Base-by-base conservation (phyloP, 2,888 invertebrate species). In the Agrochola litura region DNA sequence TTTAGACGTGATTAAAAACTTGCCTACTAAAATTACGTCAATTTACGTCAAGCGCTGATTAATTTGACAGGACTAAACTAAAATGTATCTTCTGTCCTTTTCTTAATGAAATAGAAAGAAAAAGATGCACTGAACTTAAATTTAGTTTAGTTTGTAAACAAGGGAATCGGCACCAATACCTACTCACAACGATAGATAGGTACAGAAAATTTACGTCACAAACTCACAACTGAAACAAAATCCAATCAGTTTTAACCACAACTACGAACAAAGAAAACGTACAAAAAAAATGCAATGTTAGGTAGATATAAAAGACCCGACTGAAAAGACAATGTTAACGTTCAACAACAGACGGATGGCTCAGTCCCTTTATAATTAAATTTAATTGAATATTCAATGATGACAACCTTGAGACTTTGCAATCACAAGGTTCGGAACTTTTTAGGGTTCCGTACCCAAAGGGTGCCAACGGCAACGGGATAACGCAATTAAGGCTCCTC, bases 351-450 rank as follows among this genome's bases (percentile, higher is more conserved):
- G 49, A 37, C 25, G 16, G 19, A 60, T 56, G 3, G 56, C 49
- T 46, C 25, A 66, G 65, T 37, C 19, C 30, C 30, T 71, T 77
- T 58, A 54, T 30, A 60, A n/a, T 30, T 69, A 6, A 63, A 43
- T 64, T 52, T 49, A 66, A 68, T 49, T 71, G 16, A 64, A 73
- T 83, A 73, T 68, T 76, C 81, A 76, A 61, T 41, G 37, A 70
- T 67, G 41, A 30, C 14, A 64, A 54, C 81, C 64, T 67, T 52
- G 41, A 80, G 52, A 63, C 58, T 61, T 67, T 22, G 60, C 14
- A 65, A 58, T 61, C 65, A 74, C 60, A 52, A 76, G 41, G 9
- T 54, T 41, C 19, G 37, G 54, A 43, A 67, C 41, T 8, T 49
- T 49, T 52, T 52, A 52, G 19, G 52, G 8, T 52, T 8, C 52